phyloP scores from a whole-genome alignment of 2,888 invertebrate genomes.

The Arge pagana region DNA sequence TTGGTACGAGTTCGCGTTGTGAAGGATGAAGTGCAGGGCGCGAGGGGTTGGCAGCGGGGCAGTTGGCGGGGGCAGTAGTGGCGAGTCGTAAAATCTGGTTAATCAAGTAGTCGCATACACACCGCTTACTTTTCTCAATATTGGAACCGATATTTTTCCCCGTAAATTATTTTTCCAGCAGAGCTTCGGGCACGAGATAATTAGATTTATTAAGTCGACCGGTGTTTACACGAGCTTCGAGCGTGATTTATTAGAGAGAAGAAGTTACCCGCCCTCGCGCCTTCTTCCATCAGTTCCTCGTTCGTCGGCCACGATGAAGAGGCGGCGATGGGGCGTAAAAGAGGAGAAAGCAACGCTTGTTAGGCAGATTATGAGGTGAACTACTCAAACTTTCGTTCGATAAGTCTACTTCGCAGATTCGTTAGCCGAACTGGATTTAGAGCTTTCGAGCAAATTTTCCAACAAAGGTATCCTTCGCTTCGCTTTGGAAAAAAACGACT shows the following conservation, averaged over 20 bases:
- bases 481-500: too few relatives aligned
- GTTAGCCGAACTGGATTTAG: too few relatives aligned
- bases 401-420: conserved; percentile 34
- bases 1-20: too few relatives aligned
- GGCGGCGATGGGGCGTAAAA: background rate
- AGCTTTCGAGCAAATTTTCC: too few relatives aligned
- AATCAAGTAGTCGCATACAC: conserved; percentile 20
- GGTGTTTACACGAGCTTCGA: conserved; percentile 44
- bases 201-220: conserved; percentile 49
- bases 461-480: too few relatives aligned
- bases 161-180: conserved; percentile 43
- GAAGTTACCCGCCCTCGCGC: too few relatives aligned
- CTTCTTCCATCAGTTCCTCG: too few relatives aligned
- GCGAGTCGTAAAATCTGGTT: conserved; percentile 21
- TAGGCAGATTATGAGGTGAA: conserved; percentile 45
- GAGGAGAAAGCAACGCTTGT: conserved; percentile 36
- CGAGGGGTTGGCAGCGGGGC: background rate
- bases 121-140: conserved; percentile 25
- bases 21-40: background rate
- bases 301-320: conserved; percentile 32
- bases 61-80: too few relatives aligned
- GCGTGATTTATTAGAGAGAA: conserved; percentile 49
- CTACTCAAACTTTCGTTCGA: conserved; percentile 35
- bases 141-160: conserved; percentile 34
- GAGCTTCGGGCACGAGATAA: conserved; percentile 37